Conservation (phyloP, 1,140 invertebrate genomes). For the Drosophila lini region DNA sequence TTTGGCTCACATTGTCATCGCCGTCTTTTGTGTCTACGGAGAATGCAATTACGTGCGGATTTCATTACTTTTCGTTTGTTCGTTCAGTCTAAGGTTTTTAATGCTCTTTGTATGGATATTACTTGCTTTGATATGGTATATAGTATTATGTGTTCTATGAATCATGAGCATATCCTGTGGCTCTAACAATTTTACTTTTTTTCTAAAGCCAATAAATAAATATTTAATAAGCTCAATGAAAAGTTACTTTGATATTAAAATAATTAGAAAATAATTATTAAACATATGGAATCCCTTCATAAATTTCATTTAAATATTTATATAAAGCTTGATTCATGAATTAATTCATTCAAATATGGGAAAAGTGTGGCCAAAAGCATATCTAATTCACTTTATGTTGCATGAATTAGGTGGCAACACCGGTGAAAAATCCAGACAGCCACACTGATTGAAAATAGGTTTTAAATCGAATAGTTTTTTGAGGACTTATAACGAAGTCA, state of each 20-base stretch:
- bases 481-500: accelerated
- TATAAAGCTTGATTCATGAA: neutral
- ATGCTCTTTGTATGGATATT: slow-evolving; percentile 15
- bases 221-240: neutral
- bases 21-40: slow-evolving; percentile 51
- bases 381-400: neutral
- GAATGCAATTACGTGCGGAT: slow-evolving; percentile 79
- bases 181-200: neutral
- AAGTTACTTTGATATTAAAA: too few relatives aligned
- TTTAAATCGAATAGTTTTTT: neutral
- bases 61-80: slow-evolving; percentile 59
- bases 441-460: neutral
- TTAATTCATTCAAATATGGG: neutral
- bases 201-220: too few relatives aligned
- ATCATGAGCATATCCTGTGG: neutral
- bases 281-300: neutral
- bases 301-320: neutral
- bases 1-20: slow-evolving; percentile 30
- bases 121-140: neutral
- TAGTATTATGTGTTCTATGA: neutral
- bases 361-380: neutral
- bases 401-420: neutral
- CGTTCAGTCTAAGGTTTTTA: slow-evolving; percentile 14
- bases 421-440: neutral
- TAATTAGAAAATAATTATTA: neutral